A percentile compares a stretch with the other conserved stretches of the same genome.
phyloP scores from a whole-genome alignment of 2,113 vertebrate genomes.

The Dolichotis patagonum region DNA sequence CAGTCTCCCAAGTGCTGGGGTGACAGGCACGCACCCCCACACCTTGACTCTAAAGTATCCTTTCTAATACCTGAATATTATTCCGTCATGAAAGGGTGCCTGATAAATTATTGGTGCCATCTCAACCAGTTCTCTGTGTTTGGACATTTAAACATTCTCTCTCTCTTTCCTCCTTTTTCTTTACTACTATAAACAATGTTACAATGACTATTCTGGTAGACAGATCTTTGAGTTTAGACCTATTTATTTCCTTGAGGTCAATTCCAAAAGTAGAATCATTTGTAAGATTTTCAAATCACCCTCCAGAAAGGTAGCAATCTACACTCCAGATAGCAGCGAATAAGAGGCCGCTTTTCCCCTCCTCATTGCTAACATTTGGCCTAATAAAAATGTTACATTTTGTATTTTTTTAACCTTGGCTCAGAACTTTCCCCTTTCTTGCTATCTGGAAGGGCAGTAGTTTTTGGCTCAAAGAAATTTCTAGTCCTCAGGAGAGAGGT shows the following conservation, averaged over 20 bases:
- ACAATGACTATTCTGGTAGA: neutral
- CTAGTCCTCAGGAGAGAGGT: constrained; percentile 3
- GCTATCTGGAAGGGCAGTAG: constrained; percentile 42
- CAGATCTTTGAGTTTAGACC: constrained; percentile 32
- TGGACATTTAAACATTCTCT: neutral
- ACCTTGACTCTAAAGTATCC: neutral
- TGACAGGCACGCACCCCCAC: neutral
- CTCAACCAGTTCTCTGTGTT: neutral
- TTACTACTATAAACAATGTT: constrained; percentile 2
- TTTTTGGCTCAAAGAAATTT: constrained; percentile 64
- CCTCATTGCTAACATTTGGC: neutral
- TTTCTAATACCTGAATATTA: neutral
- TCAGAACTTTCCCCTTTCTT: constrained; percentile 53
- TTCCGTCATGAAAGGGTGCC: neutral
- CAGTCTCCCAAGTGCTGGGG: neutral
- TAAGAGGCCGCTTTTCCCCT: constrained; percentile 1
- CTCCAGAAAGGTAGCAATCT: constrained; percentile 62
- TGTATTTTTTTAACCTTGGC: constrained; percentile 60
- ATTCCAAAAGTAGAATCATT: constrained; percentile 46
- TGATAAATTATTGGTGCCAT: neutral
- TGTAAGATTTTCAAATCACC: constrained; percentile 61
- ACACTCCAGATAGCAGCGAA: neutral
- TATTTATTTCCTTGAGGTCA: constrained; percentile 60
- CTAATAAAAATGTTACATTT: constrained; percentile 47
- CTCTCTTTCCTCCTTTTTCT: neutral